Percentiles rank a stretch among this genome's conserved stretches.
Evolutionary conservation across 2,888 invertebrate species (phyloP).

Genomic region (Itoplectis maculator): DNA sequence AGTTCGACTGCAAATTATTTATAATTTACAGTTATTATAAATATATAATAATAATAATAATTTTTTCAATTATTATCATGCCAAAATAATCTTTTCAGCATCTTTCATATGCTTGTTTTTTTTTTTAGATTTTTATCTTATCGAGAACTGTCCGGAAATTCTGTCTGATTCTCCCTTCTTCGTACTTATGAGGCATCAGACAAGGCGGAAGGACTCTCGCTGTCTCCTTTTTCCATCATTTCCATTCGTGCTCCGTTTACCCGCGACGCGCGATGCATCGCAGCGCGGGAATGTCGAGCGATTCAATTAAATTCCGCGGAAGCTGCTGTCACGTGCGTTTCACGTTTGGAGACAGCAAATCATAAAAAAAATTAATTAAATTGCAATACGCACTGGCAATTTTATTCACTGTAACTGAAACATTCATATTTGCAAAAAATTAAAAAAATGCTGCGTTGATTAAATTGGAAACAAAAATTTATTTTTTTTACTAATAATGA

Average conservation of each 20-base stretch:
- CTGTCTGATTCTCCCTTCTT: too few relatives aligned
- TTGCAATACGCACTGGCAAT: not conserved
- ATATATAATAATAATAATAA: too few relatives aligned
- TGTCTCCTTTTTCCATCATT: not conserved
- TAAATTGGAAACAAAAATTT: not conserved
- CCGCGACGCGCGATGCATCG: not conserved
- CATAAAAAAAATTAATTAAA: conserved; percentile 18
- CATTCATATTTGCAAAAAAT: not conserved
- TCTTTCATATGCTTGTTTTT: too few relatives aligned
- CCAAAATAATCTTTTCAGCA: too few relatives aligned
- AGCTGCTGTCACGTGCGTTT: conserved; percentile 1
- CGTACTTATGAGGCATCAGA: too few relatives aligned
- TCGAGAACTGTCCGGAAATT: too few relatives aligned
- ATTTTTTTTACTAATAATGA: not conserved
- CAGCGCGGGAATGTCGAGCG: not conserved
- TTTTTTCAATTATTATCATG: too few relatives aligned
- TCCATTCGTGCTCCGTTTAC: not conserved
- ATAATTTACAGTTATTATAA: too few relatives aligned
- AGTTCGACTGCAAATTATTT: not conserved
- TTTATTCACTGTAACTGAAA: not conserved
- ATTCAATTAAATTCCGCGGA: not conserved
- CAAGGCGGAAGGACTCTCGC: too few relatives aligned
- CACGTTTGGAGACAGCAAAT: not conserved
- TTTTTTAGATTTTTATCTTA: too few relatives aligned
- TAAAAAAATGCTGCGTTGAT: too few relatives aligned